These are phyloP conservation scores for Anoura caudifer DNA, from an alignment of 2,113 vertebrate species.

Conservation along the genomic window DNA sequence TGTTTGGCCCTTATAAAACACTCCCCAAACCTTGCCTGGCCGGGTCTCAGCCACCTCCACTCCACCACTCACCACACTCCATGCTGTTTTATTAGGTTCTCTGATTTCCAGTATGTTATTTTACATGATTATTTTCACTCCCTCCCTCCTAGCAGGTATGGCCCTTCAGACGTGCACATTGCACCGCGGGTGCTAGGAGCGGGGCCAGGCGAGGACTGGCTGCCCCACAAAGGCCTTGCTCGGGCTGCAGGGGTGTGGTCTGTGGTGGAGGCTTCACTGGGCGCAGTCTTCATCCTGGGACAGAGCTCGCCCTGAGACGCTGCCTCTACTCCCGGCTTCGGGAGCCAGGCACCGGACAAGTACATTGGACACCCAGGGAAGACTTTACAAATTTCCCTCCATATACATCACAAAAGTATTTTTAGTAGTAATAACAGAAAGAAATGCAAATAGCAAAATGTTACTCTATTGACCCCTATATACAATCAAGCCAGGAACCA, in stretches of 20 bases:
- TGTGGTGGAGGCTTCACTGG: accelerated
- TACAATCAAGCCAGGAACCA: neutral
- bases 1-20: too few relatives aligned
- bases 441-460: neutral
- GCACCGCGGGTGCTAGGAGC: neutral
- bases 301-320: neutral
- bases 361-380: neutral
- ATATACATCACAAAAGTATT: neutral
- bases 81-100: neutral
- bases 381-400: neutral
- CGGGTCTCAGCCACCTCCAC: neutral
- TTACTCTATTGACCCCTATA: neutral
- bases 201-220: accelerated
- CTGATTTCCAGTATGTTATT: neutral
- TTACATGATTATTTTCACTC: neutral
- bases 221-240: neutral
- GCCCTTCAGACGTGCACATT: neutral
- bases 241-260: neutral
- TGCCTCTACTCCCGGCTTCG: neutral
- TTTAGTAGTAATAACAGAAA: neutral
- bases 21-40: neutral
- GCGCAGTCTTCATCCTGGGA: neutral
- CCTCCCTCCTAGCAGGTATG: neutral
- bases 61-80: neutral
- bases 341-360: neutral